phyloP scores from a whole-genome alignment of 2,888 invertebrate species.

The Cepaea hortensis region DNA sequence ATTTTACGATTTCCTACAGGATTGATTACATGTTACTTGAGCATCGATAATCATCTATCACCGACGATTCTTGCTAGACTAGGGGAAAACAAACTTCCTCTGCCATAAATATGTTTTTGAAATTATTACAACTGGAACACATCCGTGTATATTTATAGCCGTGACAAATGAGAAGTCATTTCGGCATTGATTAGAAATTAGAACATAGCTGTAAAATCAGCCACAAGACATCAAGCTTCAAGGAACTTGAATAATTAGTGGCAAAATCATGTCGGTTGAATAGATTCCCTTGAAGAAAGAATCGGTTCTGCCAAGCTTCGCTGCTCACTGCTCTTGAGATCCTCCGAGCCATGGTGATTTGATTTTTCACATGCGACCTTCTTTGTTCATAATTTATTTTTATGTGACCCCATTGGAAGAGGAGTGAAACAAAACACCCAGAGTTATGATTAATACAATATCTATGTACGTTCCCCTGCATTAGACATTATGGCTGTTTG shows the following conservation, averaged over 20 bases:
- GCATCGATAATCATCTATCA: conserved; percentile 11
- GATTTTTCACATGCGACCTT: conserved; percentile 29
- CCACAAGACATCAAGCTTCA: conserved; percentile 29
- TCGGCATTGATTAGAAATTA: conserved; percentile 24
- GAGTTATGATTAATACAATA: conserved; percentile 25
- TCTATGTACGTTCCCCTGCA: neutral
- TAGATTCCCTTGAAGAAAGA: neutral
- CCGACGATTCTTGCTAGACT: too few species aligned
- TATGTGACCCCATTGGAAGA: conserved; percentile 19
- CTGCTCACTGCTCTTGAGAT: neutral
- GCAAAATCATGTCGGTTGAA: conserved; percentile 5
- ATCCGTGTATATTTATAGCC: conserved; percentile 35
- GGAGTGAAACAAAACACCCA: neutral
- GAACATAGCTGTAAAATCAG: conserved; percentile 15
- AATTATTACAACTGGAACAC: neutral
- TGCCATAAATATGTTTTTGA: neutral
- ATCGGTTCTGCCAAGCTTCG: conserved; percentile 22
- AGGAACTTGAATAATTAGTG: conserved; percentile 39
- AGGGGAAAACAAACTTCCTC: neutral
- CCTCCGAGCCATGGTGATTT: conserved; percentile 17
- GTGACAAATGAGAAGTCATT: conserved; percentile 37
- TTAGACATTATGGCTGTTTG: neutral
- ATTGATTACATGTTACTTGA: conserved; percentile 5
- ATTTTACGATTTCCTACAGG: conserved; percentile 25
- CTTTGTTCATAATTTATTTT: conserved; percentile 19